Evolutionary conservation across 2,888 invertebrate species (phyloP), one percentile per base, ranked within the genome.

Genomic region (Yponomeuta cagnagella): DNA sequence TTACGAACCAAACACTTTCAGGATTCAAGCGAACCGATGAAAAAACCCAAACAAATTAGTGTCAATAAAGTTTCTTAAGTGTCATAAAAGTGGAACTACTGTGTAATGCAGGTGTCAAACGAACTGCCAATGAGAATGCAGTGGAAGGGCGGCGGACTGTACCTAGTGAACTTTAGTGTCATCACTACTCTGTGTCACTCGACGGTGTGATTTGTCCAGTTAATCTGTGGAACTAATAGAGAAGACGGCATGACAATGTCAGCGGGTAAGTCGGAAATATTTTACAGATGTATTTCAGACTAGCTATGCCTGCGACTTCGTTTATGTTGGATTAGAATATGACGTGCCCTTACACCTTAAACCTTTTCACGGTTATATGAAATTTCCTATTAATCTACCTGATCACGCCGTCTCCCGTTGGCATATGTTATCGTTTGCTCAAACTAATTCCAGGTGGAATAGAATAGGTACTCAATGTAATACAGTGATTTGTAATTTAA

Each of bases 91-190:
- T 65, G 10, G 30, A 65, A 65, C 15, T 2, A 58, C 15, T 12
- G 65, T 65, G 31, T 65, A 12, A 65, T 65, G 65, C 9, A 8
- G 9, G 23, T 65, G 31, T 31, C 33, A 65, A 65, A 33, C 30
- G 33, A 65, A 65, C 31, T 30, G 31, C 33, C 33, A 65, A 65
- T 10, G 10, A 65, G 33, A 65, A 65, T 33, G 65, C 65, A 65
- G 33, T 65, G 65, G 65, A 65, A 65, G 30, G 65, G 65, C 65
- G 65, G 65, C 65, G 65, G 65, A 65, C 30, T 9, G 30, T 58
- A 5, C 15, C 52, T 3, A 58, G 52, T 15, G 52, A 15, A 58
- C 15, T 15, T 15, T 58, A 58, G 52, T 58, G 52, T 58, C 52
- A 5, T 58, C 12, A 8, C 52, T 58, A 15, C 52, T 58, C 30